Evolutionary conservation across 2,797 vertebrate species (phyloP), one percentile per base, ranked within the genome.

Genomic region (Peromyscus eremicus): DNA sequence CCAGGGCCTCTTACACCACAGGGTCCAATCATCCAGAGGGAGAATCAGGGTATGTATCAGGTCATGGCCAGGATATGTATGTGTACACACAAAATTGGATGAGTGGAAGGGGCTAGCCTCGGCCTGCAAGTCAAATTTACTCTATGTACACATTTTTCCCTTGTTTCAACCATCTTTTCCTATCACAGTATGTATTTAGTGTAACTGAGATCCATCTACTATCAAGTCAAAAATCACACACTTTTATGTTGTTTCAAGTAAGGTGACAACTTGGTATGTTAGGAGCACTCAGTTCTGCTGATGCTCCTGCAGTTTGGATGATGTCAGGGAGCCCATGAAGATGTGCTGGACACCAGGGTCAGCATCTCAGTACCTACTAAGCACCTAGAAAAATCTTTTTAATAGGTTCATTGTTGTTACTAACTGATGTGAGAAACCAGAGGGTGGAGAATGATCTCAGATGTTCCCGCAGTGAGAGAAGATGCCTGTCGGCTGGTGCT

Each of bases 151-250:
- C 32, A 73, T 49, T 95, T 62, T 91, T 43, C 43, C 83, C 19
- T 82, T 40, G 12, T 71, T 37, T 83, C 75, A 86, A 77, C 60
- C 52, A 76, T 88, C 81, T 94, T 89, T 91, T 43, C 37, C 46
- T 91, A 91, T 75, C 55, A 55, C 0, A 40, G 46, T 77, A 80
- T 76, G 83, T 81, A 46, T 81, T 94, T 43, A 77, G 17, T 43
- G 19, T 71, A 92, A 84, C 34, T 84, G 64, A 92, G 83, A 89
- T 43, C 64, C 32, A 70, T 37, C 46, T 62, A 90, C 8, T 85
- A 43, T 29, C 62, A 91, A 83, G 80, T 92, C 60, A 94, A 62
- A 32, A 87, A 89, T 49, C 73, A 91, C 25, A 57, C 11, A 94
- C 83, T 71, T 66, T 43, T 66, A 34, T 25, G 60, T 9, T 32